Conservation (phyloP, 2,797 vertebrate genomes). For the Poecile montanus region DNA sequence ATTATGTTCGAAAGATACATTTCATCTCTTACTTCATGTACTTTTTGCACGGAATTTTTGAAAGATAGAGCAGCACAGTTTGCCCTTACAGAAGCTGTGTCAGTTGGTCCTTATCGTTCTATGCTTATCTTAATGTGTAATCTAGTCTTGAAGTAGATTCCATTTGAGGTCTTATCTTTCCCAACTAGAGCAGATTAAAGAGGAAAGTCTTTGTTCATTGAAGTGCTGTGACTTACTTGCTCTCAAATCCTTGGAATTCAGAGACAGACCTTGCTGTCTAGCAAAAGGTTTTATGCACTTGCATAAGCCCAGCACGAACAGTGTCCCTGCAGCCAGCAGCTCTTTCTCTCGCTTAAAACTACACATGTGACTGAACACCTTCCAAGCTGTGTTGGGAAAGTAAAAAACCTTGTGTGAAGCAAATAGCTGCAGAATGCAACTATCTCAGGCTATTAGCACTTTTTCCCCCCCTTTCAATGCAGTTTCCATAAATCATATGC, state of each 20-base stretch:
- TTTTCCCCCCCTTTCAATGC: background rate
- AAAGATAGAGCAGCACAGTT: conserved; percentile 19
- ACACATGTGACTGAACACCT: background rate
- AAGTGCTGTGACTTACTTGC: conserved; percentile 45
- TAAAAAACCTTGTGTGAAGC: background rate
- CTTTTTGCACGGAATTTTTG: background rate
- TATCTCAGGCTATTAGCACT: background rate
- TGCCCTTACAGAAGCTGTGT: conserved; percentile 58
- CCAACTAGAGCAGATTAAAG: conserved; percentile 55
- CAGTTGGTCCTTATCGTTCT: conserved; percentile 18
- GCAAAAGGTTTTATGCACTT: background rate
- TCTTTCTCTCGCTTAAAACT: background rate
- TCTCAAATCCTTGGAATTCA: conserved; percentile 58
- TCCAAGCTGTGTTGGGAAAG: background rate
- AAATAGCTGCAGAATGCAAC: background rate
- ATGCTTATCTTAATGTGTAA: conserved; percentile 68
- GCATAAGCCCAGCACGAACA: background rate
- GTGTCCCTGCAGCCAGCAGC: background rate
- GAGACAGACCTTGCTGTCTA: background rate
- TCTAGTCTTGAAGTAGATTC: conserved; percentile 66
- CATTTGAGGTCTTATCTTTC: conserved; percentile 63
- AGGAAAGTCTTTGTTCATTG: conserved; percentile 59
- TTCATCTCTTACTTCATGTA: background rate
- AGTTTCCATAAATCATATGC: background rate
- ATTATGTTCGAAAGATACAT: background rate